Conservation (phyloP, 2,113 vertebrate genomes). For the Mustelus asterias region DNA sequence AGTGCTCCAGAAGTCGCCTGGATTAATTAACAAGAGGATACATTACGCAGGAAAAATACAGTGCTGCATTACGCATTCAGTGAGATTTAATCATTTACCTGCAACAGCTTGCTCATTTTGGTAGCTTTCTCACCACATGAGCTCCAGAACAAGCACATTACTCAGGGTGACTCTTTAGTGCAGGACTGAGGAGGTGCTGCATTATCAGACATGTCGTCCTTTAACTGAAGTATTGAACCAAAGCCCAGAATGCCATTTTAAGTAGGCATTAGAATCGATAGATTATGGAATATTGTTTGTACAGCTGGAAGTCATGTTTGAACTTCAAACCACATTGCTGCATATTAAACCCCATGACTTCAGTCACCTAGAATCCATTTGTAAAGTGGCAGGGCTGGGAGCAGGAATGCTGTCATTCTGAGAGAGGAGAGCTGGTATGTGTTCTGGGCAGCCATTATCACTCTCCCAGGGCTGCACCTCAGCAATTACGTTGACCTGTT, state of each 20-base stretch:
- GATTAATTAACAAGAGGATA: conserved; percentile 1
- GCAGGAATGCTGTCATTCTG: not conserved
- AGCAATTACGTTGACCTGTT: not conserved
- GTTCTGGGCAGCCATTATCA: not conserved
- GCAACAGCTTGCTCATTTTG: not conserved
- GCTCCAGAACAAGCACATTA: not conserved
- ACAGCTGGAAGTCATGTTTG: not conserved
- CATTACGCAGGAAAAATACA: not conserved
- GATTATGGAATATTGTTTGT: not conserved
- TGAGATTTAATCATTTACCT: not conserved
- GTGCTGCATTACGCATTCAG: not conserved
- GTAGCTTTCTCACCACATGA: not conserved
- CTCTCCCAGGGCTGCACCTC: not conserved
- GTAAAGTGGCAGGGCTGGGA: not conserved
- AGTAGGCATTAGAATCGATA: not conserved
- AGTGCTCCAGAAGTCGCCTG: not conserved
- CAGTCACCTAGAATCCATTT: not conserved
- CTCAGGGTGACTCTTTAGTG: not conserved
- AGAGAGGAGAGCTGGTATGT: not conserved
- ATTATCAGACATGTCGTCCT: not conserved
- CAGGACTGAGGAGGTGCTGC: not conserved
- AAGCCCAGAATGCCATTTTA: not conserved
- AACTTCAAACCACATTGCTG: not conserved
- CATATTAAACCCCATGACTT: not conserved
- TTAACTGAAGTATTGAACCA: not conserved